Evolutionary conservation across 2,797 vertebrate species (phyloP).

Genomic region (Microctenopoma stevenorrisi): DNA sequence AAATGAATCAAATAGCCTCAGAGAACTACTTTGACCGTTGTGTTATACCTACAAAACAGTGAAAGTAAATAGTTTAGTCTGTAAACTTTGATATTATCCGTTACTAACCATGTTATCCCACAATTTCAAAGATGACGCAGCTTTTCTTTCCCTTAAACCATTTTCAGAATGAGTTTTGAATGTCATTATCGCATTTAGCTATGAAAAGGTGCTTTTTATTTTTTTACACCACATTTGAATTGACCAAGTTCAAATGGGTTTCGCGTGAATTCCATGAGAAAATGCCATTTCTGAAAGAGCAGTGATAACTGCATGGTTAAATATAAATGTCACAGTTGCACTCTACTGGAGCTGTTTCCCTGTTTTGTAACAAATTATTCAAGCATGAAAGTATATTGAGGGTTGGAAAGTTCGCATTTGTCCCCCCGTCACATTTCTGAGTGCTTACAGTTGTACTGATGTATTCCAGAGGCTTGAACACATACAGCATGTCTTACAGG

Average conservation of each 20-base stretch:
- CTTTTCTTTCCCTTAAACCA: slow-evolving; percentile 24
- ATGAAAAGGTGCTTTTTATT: slow-evolving; percentile 30
- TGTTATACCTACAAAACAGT: slow-evolving; percentile 7
- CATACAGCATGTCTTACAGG: slow-evolving; percentile 63
- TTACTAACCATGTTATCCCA: slow-evolving; percentile 54
- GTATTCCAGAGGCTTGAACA: slow-evolving; percentile 38
- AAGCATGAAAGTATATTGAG: slow-evolving; percentile 71
- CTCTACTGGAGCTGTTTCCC: slow-evolving; percentile 53
- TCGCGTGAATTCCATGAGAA: slow-evolving; percentile 49
- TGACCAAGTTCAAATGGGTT: slow-evolving; percentile 57
- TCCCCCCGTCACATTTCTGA: slow-evolving; percentile 47
- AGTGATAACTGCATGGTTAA: slow-evolving; percentile 67
- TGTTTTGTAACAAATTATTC: slow-evolving; percentile 59
- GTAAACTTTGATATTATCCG: slow-evolving; percentile 9
- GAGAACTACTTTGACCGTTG: background rate
- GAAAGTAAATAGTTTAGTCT: slow-evolving; percentile 29
- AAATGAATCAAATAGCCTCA: background rate
- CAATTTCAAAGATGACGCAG: slow-evolving; percentile 53
- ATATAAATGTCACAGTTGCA: slow-evolving; percentile 78
- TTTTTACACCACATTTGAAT: slow-evolving; percentile 49
- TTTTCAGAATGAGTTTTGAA: slow-evolving; percentile 43
- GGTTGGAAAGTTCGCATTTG: slow-evolving; percentile 68
- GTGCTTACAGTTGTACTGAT: slow-evolving; percentile 35
- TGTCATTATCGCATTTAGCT: slow-evolving; percentile 46
- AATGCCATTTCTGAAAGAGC: slow-evolving; percentile 53